phyloP scores from a whole-genome alignment of 2,888 invertebrate species.

The Molorchus minor region DNA sequence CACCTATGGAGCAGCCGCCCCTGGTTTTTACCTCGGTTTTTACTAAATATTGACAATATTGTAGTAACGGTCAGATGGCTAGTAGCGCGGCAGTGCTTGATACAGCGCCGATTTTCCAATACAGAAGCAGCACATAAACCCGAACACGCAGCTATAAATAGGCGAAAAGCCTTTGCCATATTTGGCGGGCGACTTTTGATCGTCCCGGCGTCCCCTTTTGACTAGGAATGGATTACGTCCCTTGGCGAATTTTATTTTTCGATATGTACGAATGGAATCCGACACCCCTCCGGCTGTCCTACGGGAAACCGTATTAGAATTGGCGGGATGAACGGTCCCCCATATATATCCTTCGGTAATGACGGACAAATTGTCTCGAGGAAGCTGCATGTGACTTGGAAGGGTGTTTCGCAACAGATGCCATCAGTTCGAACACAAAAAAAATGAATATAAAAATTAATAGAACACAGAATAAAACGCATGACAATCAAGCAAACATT shows the following conservation, averaged over 20 bases:
- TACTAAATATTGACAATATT: no score
- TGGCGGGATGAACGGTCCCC: conserved; percentile 13
- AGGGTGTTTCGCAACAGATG: neutral
- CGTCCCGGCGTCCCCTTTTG: conserved; percentile 24
- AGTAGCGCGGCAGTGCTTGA: no score
- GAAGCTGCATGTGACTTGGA: neutral
- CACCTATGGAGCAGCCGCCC: no score
- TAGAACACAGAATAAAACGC: no score
- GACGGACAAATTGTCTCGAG: conserved; percentile 25
- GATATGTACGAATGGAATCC: conserved; percentile 41
- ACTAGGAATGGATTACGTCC: conserved; percentile 38
- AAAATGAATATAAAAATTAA: no score
- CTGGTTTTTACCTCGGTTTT: no score
- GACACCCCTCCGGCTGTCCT: conserved; percentile 27
- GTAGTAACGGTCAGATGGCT: no score
- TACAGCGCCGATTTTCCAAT: conserved; percentile 1
- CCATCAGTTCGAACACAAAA: no score
- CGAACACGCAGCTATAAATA: no score
- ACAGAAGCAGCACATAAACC: conserved; percentile 8
- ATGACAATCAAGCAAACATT: no score
- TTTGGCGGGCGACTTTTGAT: conserved; percentile 23
- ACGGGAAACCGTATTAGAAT: conserved; percentile 33
- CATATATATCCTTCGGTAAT: conserved; percentile 18
- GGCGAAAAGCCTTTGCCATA: conserved; percentile 4
- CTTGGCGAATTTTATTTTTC: conserved; percentile 41